Evolutionary conservation across 2,888 invertebrate species (phyloP).

Genomic region (Oxyteleia sp.): DNA sequence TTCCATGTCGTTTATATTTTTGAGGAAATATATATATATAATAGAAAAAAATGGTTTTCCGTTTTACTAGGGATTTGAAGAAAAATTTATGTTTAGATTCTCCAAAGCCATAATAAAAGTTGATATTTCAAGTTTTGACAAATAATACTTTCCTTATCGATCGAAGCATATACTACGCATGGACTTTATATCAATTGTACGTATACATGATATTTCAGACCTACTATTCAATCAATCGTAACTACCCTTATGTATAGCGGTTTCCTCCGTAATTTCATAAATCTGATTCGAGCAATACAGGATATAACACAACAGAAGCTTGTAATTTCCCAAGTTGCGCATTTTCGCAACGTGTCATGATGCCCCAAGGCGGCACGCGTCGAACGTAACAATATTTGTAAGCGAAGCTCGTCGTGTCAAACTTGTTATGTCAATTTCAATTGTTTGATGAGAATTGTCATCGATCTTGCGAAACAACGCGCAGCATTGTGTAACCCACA

Average conservation of each 20-base stretch:
- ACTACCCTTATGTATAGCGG: constrained; percentile 42
- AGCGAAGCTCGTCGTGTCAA: constrained; percentile 45
- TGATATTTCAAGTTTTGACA: constrained; percentile 2
- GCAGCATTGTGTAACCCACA: constrained; percentile 1
- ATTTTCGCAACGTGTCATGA: constrained; percentile 70
- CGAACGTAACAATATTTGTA: constrained; percentile 66
- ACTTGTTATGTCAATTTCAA: constrained; percentile 48
- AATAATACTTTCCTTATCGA: neutral
- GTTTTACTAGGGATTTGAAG: too few species aligned
- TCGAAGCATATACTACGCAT: neutral
- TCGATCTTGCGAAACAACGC: constrained; percentile 46
- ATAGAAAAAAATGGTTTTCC: too few species aligned
- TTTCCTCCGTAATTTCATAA: constrained; percentile 56
- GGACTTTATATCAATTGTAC: neutral
- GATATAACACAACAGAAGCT: constrained; percentile 16
- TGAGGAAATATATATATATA: too few species aligned
- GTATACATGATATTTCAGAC: constrained; percentile 1
- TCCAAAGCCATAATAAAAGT: neutral
- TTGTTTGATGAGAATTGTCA: constrained; percentile 58
- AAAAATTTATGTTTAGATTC: constrained; percentile 13
- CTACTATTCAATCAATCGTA: constrained; percentile 43
- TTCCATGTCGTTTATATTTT: too few species aligned
- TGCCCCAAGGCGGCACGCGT: constrained; percentile 60
- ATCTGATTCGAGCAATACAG: constrained; percentile 40
- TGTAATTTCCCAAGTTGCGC: constrained; percentile 74